Evolutionary conservation across 2,113 vertebrate genomes (phyloP).

Genomic region (Ranitomeya imitator): DNA sequence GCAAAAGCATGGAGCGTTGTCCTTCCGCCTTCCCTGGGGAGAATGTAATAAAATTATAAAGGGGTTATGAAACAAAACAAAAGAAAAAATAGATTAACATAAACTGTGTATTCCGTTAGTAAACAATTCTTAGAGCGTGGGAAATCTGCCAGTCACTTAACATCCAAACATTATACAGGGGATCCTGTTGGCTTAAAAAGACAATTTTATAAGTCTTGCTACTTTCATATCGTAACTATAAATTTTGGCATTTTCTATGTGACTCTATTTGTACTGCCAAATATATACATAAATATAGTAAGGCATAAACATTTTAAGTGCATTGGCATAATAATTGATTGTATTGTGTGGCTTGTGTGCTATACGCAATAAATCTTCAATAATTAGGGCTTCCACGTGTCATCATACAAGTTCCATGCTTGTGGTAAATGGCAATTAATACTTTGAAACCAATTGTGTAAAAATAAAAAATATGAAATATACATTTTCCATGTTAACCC

Average conservation of each 20-base stretch:
- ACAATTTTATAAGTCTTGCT: not conserved
- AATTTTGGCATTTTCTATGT: not conserved
- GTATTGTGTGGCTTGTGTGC: too few species aligned
- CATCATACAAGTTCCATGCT: not conserved
- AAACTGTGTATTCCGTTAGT: slow-evolving; percentile 64
- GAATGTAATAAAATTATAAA: slow-evolving; percentile 66
- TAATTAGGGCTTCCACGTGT: not conserved
- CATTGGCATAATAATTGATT: too few species aligned
- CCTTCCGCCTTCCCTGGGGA: slow-evolving; percentile 63
- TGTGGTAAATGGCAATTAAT: not conserved
- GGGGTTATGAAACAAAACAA: slow-evolving; percentile 66
- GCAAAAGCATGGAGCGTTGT: slow-evolving; percentile 62
- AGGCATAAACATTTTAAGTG: too few species aligned
- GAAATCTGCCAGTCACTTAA: slow-evolving; percentile 60
- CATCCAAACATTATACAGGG: slow-evolving; percentile 26
- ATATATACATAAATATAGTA: not conserved
- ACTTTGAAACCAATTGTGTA: too few species aligned
- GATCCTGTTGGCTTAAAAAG: not conserved
- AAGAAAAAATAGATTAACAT: slow-evolving; percentile 68
- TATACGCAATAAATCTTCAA: too few species aligned
- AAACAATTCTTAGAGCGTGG: slow-evolving; percentile 66
- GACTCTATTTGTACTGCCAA: not conserved
- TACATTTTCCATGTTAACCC: too few species aligned
- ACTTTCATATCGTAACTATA: not conserved
- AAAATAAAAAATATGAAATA: too few species aligned